Evolutionary conservation across 2,113 vertebrate genomes (phyloP).

Genomic region (Peromyscus leucopus): DNA sequence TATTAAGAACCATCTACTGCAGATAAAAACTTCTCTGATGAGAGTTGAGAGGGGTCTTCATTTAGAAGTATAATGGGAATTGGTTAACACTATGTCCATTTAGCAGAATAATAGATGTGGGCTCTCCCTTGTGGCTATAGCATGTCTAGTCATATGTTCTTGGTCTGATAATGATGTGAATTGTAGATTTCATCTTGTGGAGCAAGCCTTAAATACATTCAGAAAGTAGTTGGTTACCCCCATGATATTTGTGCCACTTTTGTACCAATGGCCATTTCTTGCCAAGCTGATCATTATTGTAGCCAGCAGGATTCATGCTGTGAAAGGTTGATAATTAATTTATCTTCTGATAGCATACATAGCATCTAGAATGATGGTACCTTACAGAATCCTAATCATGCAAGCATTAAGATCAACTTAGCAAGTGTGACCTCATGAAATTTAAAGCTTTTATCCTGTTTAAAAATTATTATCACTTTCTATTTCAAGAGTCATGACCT

Average conservation of each 20-base stretch:
- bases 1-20: background rate
- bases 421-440: background rate
- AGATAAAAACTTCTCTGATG: background rate
- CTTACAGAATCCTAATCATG: background rate
- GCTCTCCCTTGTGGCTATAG: background rate
- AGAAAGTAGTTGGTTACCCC: too few relatives aligned
- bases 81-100: background rate
- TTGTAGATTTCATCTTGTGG: background rate
- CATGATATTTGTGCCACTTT: background rate
- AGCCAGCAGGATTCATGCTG: background rate
- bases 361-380: background rate
- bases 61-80: background rate
- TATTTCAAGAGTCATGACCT: slow-evolving; percentile 13
- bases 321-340: background rate
- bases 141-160: background rate
- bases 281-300: background rate
- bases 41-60: background rate
- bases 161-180: background rate
- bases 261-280: background rate
- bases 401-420: background rate
- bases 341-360: background rate
- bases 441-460: background rate
- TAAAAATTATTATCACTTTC: slow-evolving; percentile 6
- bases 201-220: background rate
- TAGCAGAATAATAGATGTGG: background rate